Conservation (phyloP, 2,797 vertebrate species). For the Acipenser transmontanus region DNA sequence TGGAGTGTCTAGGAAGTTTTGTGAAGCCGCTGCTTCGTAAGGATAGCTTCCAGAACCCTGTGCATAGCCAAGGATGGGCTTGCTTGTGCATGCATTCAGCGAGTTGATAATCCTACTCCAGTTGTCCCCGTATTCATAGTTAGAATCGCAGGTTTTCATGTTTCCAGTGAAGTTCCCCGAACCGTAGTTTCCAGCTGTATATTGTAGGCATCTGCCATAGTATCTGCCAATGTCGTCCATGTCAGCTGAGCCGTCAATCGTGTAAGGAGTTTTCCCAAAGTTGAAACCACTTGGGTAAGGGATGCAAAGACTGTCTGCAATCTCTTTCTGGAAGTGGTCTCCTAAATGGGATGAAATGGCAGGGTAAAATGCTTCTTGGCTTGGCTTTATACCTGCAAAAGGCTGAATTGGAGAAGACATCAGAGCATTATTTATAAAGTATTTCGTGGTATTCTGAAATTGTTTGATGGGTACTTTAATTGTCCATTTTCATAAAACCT, state of each 20-base stretch:
- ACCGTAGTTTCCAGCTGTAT: conserved; percentile 19
- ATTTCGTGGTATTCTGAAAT: neutral
- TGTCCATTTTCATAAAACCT: neutral
- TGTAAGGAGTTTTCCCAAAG: conserved; percentile 3
- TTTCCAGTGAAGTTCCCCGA: conserved; percentile 14
- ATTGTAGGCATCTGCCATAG: conserved; percentile 34
- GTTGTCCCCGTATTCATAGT: conserved; percentile 2
- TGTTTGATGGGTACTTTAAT: neutral
- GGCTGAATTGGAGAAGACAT: neutral
- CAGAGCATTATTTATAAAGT: neutral
- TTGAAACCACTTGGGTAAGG: conserved; percentile 36
- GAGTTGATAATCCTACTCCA: conserved; percentile 33
- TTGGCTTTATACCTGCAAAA: neutral
- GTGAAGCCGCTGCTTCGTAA: conserved; percentile 26
- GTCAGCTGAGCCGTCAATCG: conserved; percentile 9
- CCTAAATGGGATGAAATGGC: neutral
- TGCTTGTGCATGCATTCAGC: conserved; percentile 20
- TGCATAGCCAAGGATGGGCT: conserved; percentile 11
- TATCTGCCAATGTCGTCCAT: conserved; percentile 20
- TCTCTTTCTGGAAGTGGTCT: neutral
- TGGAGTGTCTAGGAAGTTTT: conserved; percentile 10
- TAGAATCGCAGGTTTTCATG: conserved; percentile 6
- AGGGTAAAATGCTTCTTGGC: neutral
- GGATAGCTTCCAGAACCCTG: conserved; percentile 24
- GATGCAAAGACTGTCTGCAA: conserved; percentile 21